phyloP scores from a whole-genome alignment of 2,113 vertebrate species.

The Ptyas mucosa region DNA sequence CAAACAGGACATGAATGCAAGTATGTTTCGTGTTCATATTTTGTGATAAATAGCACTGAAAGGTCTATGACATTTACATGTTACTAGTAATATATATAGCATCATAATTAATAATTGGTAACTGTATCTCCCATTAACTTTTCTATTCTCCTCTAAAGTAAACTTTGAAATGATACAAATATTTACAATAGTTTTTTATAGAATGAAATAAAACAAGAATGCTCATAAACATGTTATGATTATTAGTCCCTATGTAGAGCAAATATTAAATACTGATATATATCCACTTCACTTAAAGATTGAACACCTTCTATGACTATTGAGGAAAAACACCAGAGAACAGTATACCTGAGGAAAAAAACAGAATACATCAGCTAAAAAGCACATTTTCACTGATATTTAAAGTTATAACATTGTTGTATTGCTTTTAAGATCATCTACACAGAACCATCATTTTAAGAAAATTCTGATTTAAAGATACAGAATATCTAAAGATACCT shows the following conservation, averaged over 20 bases:
- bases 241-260: neutral
- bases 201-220: neutral
- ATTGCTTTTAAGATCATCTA: neutral
- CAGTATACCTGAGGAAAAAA: neutral
- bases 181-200: neutral
- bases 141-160: neutral
- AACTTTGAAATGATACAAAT: neutral
- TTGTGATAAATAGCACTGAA: neutral
- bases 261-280: neutral
- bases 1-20: neutral
- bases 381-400: neutral
- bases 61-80: neutral
- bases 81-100: neutral
- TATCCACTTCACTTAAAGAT: neutral
- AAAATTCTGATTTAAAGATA: neutral
- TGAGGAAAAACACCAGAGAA: neutral
- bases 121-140: neutral
- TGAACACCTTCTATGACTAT: slow-evolving; percentile 9
- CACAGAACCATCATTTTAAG: neutral
- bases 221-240: neutral
- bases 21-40: neutral
- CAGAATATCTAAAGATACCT: neutral
- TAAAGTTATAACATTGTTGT: neutral
- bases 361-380: neutral
- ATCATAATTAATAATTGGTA: neutral